Conservation (phyloP, 2,888 invertebrate genomes). For the Tetrapedia diversipes region DNA sequence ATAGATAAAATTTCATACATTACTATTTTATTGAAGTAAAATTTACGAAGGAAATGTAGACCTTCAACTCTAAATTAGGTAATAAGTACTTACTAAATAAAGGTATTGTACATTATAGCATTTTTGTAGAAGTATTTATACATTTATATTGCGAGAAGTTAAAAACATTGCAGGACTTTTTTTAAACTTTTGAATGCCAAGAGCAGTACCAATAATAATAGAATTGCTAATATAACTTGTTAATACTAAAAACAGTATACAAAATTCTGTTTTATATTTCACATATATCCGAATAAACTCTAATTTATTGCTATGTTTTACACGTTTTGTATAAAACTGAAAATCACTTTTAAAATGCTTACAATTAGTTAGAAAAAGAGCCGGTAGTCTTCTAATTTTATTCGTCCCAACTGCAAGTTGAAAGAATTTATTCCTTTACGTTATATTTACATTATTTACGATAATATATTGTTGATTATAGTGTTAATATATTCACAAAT, state of each 20-base stretch:
- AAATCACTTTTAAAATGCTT: background rate
- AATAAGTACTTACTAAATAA: slow-evolving; percentile 40
- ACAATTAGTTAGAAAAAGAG: background rate
- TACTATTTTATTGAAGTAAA: background rate
- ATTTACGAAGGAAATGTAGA: background rate
- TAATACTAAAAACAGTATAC: slow-evolving; percentile 3
- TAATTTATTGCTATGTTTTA: too few relatives aligned
- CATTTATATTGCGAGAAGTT: background rate
- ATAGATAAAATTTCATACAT: background rate
- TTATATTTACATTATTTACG: background rate
- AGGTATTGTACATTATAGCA: background rate
- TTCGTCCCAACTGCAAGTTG: background rate
- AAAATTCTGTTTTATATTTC: too few relatives aligned
- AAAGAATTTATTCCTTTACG: background rate
- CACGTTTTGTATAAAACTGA: background rate
- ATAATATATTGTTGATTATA: slow-evolving; percentile 1
- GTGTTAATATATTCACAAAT: slow-evolving; percentile 25
- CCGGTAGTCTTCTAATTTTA: background rate
- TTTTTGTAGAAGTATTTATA: slow-evolving; percentile 34
- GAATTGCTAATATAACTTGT: background rate
- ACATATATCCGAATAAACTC: too few relatives aligned
- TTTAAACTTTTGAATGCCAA: background rate
- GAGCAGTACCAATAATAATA: slow-evolving; percentile 8
- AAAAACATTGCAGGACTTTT: background rate
- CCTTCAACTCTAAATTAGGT: background rate